These are phyloP conservation scores for Chloropsis cyanopogon DNA, from an alignment of 2,113 vertebrate species.

Conservation along the genomic window DNA sequence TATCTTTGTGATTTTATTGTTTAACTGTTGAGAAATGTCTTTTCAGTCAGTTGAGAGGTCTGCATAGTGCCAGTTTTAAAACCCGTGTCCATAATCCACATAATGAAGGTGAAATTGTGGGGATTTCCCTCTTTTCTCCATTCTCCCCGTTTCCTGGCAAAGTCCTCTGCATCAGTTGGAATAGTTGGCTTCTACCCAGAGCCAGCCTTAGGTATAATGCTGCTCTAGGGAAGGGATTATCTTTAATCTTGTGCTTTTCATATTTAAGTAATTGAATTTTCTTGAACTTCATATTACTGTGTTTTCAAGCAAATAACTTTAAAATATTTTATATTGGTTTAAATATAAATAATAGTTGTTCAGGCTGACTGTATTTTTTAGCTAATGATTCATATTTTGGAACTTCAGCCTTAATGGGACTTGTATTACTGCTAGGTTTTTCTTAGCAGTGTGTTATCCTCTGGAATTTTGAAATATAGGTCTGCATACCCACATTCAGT, in stretches of 20 bases:
- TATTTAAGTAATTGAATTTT: constrained; percentile 6
- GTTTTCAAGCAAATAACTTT: background rate
- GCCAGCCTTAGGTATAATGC: background rate
- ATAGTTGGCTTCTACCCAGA: background rate
- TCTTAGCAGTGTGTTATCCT: background rate
- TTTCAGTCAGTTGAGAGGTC: background rate
- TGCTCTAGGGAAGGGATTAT: background rate
- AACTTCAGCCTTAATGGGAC: background rate
- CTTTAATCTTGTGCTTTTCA: constrained; percentile 11
- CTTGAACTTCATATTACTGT: background rate
- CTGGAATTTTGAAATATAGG: background rate
- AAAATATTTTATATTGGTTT: background rate
- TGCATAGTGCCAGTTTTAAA: background rate
- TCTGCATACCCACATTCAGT: accelerated
- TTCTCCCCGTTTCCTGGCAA: background rate
- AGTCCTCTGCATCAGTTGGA: background rate
- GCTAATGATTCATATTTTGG: background rate
- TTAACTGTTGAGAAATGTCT: background rate
- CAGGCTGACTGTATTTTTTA: background rate
- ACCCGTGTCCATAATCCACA: background rate
- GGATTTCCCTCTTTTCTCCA: background rate
- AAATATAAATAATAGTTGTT: background rate
- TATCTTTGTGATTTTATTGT: background rate
- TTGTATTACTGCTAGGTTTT: background rate
- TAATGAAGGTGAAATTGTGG: background rate